These are phyloP conservation scores for Ascidia mentula DNA, from an alignment of 23 tunicate genomes.

Conservation along the genomic window DNA sequence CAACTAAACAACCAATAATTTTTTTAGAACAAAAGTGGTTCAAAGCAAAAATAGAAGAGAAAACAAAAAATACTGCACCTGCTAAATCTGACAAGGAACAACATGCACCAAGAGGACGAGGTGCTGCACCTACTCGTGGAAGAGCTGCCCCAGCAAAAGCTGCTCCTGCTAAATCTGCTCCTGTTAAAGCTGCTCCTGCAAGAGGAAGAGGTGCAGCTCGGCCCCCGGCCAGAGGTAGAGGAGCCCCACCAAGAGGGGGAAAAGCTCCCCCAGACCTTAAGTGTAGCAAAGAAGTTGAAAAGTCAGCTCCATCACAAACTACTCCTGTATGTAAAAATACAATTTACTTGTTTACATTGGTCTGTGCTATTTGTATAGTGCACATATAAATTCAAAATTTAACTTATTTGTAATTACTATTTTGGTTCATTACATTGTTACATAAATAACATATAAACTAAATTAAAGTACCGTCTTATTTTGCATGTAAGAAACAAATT, in stretches of 20 bases:
- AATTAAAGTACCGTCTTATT: not conserved
- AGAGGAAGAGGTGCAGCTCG: conserved; percentile 52
- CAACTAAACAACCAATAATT: not conserved
- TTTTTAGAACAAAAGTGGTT: conserved; percentile 84
- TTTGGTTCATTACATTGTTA: not conserved
- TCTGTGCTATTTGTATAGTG: not conserved
- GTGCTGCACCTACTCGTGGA: conserved; percentile 35
- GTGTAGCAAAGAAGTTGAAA: conserved; percentile 31
- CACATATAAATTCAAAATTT: too few relatives aligned
- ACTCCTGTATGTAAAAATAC: not conserved
- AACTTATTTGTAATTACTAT: not conserved
- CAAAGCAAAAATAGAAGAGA: conserved; percentile 57
- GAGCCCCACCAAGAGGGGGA: conserved; percentile 52
- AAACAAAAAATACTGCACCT: conserved; percentile 36
- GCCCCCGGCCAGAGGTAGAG: conserved; percentile 42
- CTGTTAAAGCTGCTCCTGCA: conserved; percentile 31
- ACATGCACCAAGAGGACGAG: conserved; percentile 38
- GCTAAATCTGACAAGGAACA: conserved; percentile 15
- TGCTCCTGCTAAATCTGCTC: not conserved
- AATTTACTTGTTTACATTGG: not conserved
- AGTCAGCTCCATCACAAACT: conserved; percentile 18
- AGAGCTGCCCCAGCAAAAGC: conserved; percentile 32
- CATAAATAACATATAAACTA: not conserved
- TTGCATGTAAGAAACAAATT: not conserved
- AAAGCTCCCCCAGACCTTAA: conserved; percentile 48